Evolutionary conservation across 2,888 invertebrate genomes (phyloP).

Genomic region (Cephus rjabovi): DNA sequence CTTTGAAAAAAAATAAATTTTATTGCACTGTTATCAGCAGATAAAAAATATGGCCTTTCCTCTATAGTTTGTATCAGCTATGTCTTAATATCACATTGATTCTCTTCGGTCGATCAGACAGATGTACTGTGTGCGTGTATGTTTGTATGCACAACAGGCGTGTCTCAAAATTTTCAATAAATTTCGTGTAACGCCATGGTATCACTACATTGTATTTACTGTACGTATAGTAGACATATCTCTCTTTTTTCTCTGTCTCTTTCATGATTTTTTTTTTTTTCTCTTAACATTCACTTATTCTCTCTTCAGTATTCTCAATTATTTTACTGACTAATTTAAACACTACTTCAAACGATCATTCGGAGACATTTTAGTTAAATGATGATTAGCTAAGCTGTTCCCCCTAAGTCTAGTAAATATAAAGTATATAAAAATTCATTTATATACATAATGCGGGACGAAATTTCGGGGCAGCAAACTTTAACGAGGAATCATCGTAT

Average conservation of each 20-base stretch:
- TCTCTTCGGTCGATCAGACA: conserved; percentile 3
- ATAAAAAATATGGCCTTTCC: conserved; percentile 42
- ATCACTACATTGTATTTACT: background rate
- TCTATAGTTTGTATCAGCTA: conserved; percentile 18
- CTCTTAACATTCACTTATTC: background rate
- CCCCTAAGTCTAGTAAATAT: background rate
- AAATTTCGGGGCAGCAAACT: background rate
- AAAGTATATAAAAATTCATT: conserved; percentile 4
- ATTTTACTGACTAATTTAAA: background rate
- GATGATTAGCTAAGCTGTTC: background rate
- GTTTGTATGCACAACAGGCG: background rate
- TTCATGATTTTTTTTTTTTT: background rate
- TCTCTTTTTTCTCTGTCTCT: conserved; percentile 29
- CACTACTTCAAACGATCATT: background rate
- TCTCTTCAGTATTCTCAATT: background rate
- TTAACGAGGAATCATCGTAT: background rate
- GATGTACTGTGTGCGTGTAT: background rate
- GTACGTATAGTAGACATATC: background rate
- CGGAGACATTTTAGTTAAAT: background rate
- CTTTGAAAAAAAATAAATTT: conserved; percentile 40
- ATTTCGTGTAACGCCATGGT: background rate
- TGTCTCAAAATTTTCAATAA: background rate
- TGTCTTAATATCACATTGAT: conserved; percentile 43
- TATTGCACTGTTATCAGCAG: conserved; percentile 36
- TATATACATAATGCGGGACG: conserved; percentile 2